Percentiles rank a stretch among this genome's conserved stretches.
These are phyloP conservation scores for Hozukius guyotensis DNA, from an alignment of 2,797 vertebrate genomes.

Conservation along the genomic window DNA sequence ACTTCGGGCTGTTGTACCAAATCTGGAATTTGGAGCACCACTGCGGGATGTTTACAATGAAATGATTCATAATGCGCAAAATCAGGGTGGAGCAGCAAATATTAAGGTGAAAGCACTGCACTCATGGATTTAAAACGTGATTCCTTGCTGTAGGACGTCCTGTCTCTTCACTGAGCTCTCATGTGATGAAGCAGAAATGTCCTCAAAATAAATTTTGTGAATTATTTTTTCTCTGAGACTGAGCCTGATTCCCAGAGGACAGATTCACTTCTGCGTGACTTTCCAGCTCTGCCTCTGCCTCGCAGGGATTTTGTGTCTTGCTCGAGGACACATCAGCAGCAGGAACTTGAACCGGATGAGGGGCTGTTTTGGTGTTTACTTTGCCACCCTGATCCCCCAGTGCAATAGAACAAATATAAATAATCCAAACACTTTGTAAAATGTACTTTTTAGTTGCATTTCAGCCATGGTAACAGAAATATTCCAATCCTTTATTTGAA, in stretches of 20 bases:
- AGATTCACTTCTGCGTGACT: conserved; percentile 42
- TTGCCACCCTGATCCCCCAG: background rate
- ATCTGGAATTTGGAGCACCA: conserved; percentile 44
- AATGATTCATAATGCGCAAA: conserved; percentile 48
- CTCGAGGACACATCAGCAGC: conserved; percentile 28
- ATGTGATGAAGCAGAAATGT: conserved; percentile 19
- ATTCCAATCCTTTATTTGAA: background rate
- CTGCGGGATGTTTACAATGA: conserved; percentile 55
- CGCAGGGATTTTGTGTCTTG: conserved; percentile 9
- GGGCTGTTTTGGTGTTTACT: conserved; percentile 10
- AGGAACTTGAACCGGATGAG: background rate
- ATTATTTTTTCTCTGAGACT: background rate
- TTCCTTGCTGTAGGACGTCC: conserved; percentile 50
- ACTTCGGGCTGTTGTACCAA: conserved; percentile 53
- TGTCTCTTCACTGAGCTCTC: conserved; percentile 7
- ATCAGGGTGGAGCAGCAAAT: conserved; percentile 24
- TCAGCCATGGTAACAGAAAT: background rate
- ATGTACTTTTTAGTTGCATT: background rate
- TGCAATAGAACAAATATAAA: background rate
- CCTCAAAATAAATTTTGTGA: conserved; percentile 18
- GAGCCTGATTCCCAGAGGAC: conserved; percentile 28
- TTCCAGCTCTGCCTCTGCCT: conserved; percentile 17
- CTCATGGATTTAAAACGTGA: conserved; percentile 38
- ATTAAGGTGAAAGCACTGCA: conserved; percentile 20
- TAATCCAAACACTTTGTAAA: background rate